Conservation (phyloP, 2,113 vertebrate genomes). For the Sitta europaea region DNA sequence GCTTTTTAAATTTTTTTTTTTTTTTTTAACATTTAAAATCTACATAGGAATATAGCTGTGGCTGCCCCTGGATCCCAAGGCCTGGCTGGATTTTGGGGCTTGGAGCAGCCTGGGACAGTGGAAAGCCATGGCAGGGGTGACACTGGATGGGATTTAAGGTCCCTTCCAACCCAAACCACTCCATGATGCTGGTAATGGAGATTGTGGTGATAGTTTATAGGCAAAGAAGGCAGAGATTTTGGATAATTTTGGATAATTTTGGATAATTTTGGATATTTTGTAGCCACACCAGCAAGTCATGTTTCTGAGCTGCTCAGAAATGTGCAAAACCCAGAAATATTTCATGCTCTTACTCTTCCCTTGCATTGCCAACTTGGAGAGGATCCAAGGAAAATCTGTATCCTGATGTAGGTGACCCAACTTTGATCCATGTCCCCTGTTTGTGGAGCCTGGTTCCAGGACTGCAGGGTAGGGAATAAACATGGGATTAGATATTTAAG, state of each 20-base stretch:
- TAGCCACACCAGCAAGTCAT: fast-evolving
- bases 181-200: not conserved
- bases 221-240: not conserved
- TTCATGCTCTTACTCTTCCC: not conserved
- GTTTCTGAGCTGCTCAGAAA: not conserved
- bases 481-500: not conserved
- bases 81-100: not conserved
- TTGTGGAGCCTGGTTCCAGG: not conserved
- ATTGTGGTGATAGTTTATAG: not conserved
- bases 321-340: not conserved
- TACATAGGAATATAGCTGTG: not conserved
- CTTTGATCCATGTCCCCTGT: not conserved
- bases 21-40: not conserved
- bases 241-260: not conserved
- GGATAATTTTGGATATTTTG: not conserved
- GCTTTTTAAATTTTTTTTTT: not conserved
- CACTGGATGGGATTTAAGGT: fast-evolving
- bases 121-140: not conserved
- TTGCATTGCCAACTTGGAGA: not conserved
- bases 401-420: too few relatives aligned
- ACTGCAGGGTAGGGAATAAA: not conserved
- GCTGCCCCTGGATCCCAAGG: not conserved
- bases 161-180: not conserved
- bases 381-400: not conserved
- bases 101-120: not conserved